Conservation (phyloP, 2,888 invertebrate species). For the Biston betularia region DNA sequence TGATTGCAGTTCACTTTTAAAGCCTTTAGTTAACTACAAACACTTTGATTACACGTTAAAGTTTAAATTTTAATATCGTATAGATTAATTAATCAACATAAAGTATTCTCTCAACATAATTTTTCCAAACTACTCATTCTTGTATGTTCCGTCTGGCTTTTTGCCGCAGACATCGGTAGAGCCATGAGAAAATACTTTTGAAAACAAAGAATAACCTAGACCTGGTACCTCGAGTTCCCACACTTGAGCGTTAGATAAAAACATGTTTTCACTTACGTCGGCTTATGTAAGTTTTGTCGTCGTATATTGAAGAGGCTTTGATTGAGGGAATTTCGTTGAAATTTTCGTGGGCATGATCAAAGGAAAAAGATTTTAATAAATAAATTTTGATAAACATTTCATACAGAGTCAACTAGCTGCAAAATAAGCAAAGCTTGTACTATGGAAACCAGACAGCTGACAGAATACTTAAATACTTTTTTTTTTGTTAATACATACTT, state of each 20-base stretch:
- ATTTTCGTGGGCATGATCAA: not conserved
- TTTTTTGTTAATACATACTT: too few species aligned
- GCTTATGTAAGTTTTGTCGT: constrained; percentile 59
- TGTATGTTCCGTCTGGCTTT: constrained; percentile 24
- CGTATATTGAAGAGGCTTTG: not conserved
- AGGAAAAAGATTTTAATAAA: too few species aligned
- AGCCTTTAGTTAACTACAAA: too few species aligned
- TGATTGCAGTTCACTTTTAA: too few species aligned
- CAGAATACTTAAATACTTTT: too few species aligned
- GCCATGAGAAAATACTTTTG: constrained; percentile 59
- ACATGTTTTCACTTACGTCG: constrained; percentile 65
- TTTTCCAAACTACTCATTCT: constrained; percentile 21
- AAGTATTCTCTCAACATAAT: constrained; percentile 12
- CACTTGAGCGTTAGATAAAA: constrained; percentile 73
- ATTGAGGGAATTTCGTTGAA: constrained; percentile 1
- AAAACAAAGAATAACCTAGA: constrained; percentile 79
- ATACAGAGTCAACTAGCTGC: too few species aligned
- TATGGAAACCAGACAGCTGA: too few species aligned
- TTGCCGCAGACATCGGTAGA: constrained; percentile 52
- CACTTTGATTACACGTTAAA: not conserved
- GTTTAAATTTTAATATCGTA: constrained; percentile 1
- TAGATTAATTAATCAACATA: constrained; percentile 15
- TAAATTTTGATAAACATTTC: too few species aligned
- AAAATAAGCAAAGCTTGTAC: too few species aligned
- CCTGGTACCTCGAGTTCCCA: constrained; percentile 66